A percentile compares a stretch with the other conserved stretches of the same genome.
Conservation (phyloP, 2,888 invertebrate species). For the Campoletis raptor region DNA sequence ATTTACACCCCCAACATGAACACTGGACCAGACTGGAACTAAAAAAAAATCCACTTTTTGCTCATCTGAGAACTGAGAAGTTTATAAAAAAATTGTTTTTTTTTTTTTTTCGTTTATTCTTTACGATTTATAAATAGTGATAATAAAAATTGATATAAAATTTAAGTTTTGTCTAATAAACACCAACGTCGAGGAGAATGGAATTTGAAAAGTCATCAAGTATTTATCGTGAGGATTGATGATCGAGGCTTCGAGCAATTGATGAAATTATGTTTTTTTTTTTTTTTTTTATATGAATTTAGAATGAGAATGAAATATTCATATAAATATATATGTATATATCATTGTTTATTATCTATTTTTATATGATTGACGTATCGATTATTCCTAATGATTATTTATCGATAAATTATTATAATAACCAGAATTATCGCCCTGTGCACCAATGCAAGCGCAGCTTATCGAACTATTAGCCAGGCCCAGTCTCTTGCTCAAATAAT, state of each 20-base stretch:
- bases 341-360: background rate
- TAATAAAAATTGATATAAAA: background rate
- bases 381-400: conserved; percentile 35
- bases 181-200: conserved; percentile 7
- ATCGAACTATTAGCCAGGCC: conserved; percentile 85
- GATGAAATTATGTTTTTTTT: conserved; percentile 52
- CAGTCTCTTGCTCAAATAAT: conserved; percentile 85
- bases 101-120: background rate
- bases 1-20: conserved; percentile 88
- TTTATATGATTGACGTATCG: conserved; percentile 39
- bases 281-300: conserved; percentile 42
- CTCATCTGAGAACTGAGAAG: no score
- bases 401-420: conserved; percentile 47
- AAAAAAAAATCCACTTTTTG: conserved; percentile 36
- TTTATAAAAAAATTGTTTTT: background rate
- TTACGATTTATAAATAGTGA: background rate
- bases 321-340: conserved; percentile 11
- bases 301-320: conserved; percentile 26
- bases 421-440: conserved; percentile 86
- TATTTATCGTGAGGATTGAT: conserved; percentile 44
- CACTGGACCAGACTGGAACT: conserved; percentile 89
- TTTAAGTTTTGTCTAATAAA: background rate
- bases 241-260: background rate
- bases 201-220: conserved; percentile 16
- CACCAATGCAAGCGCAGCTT: conserved; percentile 87